Evolutionary conservation across 2,113 vertebrate species (phyloP), one percentile per base, ranked within the genome.

Genomic region (Callionymus lyra): DNA sequence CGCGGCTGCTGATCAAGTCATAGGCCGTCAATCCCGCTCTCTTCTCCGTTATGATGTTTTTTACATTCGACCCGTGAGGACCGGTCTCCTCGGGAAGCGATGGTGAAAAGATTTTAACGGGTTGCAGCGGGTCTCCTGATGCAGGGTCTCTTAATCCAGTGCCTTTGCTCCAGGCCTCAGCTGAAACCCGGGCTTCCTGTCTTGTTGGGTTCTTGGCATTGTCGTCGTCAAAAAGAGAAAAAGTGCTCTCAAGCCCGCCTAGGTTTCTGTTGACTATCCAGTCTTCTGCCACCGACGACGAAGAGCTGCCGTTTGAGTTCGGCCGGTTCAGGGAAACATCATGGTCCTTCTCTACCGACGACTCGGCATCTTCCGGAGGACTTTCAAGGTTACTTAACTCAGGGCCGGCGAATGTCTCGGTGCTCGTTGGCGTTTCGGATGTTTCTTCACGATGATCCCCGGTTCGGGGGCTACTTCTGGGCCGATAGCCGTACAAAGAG

Each of bases 91-190:
- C 21, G 8, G 21, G 8, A 27, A 27, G 4, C 0, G 68, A 59
- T 41, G 86, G 81, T 18, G 74, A 55, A 40, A 88, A 83, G 42
- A 96, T 71, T 40, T 68, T 78, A 51, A 98, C 82, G 12, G 94
- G 92, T 63, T 87, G 84, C 43, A 97, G 62, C 4, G 77, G 81
- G 18, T 83, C 79, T 68, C 85, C 78, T 14, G 72, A 47, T 1
- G 14, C 9, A 0, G 56, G 56, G 57, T 87, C 80, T 12, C 53
- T 85, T 50, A 91, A 62, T 18, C 74, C 81, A 10, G 67, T 82
- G 34, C 94, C 93, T 61, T 69, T 82, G 63, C 92, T 92, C 93
- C 94, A 98, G 1, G 70, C 78, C 53, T 89, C 86, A 31, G 83
- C 85, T 57, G 74, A 84, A 39, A 90, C 51, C 59, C 81, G 78